These are phyloP conservation scores for Girardinichthys multiradiatus DNA, from an alignment of 2,113 vertebrate species.

Conservation along the genomic window DNA sequence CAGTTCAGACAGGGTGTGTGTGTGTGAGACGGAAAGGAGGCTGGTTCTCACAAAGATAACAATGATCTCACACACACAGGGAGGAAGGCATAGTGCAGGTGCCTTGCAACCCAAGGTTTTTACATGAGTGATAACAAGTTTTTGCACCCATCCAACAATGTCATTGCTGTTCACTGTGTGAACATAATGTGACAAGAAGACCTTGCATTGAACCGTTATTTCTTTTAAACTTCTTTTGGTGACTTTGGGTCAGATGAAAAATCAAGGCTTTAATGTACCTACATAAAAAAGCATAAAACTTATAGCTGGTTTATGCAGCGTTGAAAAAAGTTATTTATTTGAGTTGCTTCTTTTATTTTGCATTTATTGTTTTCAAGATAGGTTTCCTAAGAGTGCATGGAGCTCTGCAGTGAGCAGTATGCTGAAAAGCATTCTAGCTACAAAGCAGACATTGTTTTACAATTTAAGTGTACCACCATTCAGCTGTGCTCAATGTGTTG, in stretches of 20 bases:
- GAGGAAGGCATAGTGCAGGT: no score
- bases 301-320: background rate
- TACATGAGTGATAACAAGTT: no score
- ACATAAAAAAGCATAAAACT: background rate
- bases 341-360: background rate
- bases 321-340: background rate
- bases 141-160: no score
- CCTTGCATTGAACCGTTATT: background rate
- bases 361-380: background rate
- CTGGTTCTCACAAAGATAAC: no score
- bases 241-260: background rate
- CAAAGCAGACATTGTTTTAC: background rate
- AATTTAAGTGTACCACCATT: background rate
- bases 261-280: background rate
- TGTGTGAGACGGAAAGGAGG: no score
- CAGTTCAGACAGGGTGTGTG: no score
- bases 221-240: background rate
- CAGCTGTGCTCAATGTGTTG: conserved; percentile 13
- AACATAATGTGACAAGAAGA: background rate
- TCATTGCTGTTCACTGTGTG: no score
- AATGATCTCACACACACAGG: no score
- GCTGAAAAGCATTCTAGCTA: background rate
- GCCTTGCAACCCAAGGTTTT: no score
- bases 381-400: no score
- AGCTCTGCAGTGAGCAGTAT: background rate